phyloP scores from a whole-genome alignment of 2,888 invertebrate genomes.

The Mythimna pallens region DNA sequence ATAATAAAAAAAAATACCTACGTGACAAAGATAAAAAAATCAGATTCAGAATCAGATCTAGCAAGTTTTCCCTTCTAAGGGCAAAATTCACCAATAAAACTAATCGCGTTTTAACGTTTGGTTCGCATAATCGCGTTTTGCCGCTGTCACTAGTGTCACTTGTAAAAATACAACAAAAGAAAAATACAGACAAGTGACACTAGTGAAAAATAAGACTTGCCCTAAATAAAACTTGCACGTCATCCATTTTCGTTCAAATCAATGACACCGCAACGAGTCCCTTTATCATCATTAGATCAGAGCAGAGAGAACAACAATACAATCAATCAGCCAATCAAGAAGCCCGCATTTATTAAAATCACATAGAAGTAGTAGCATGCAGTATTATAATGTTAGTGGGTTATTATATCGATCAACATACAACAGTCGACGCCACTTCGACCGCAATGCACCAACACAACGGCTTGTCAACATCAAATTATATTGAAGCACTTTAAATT shows the following conservation, averaged over 20 bases:
- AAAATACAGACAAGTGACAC: too few relatives aligned
- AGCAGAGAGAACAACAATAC: not conserved
- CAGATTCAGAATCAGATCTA: too few relatives aligned
- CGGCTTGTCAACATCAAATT: slow-evolving; percentile 34
- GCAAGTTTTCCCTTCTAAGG: not conserved
- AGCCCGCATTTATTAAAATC: slow-evolving; percentile 49
- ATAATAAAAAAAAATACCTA: too few relatives aligned
- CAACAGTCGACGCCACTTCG: slow-evolving; percentile 16
- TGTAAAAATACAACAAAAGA: too few relatives aligned
- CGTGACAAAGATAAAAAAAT: not conserved
- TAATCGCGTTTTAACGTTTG: too few relatives aligned
- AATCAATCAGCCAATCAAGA: slow-evolving; percentile 18
- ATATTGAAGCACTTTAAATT: slow-evolving; percentile 34
- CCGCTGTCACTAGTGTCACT: too few relatives aligned
- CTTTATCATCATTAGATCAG: not conserved
- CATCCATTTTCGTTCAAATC: slow-evolving; percentile 9
- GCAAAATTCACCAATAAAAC: too few relatives aligned
- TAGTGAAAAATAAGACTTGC: too few relatives aligned
- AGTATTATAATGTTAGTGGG: slow-evolving; percentile 27
- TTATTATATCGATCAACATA: slow-evolving; percentile 48
- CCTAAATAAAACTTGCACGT: not conserved
- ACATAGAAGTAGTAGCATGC: slow-evolving; percentile 28
- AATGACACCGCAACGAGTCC: slow-evolving; percentile 28
- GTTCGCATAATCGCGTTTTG: too few relatives aligned
- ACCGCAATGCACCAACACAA: slow-evolving; percentile 61